Evolutionary conservation across 2,888 invertebrate species (phyloP).

Genomic region (Andrena hattorfiana): DNA sequence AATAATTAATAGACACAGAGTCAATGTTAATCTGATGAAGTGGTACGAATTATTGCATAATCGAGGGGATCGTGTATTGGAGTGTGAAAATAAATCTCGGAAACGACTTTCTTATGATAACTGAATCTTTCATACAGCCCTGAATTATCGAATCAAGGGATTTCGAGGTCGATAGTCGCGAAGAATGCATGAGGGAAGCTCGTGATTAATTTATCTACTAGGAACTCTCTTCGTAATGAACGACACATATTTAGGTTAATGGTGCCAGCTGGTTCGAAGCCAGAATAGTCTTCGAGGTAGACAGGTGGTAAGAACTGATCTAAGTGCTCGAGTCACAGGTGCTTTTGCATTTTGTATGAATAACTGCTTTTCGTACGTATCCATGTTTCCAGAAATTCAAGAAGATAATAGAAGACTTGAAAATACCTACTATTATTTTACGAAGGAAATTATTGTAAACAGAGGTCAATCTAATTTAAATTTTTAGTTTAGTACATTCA

Average conservation of each 20-base stretch:
- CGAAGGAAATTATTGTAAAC: neutral
- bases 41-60: neutral
- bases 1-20: neutral
- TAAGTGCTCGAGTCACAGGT: slow-evolving; percentile 33
- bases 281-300: slow-evolving; percentile 56
- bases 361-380: neutral
- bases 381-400: slow-evolving; percentile 1
- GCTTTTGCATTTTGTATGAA: slow-evolving; percentile 30
- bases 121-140: slow-evolving; percentile 56
- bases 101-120: slow-evolving; percentile 16
- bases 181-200: slow-evolving; percentile 41
- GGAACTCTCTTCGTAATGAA: slow-evolving; percentile 61
- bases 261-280: slow-evolving; percentile 69
- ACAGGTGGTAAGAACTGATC: slow-evolving; percentile 50
- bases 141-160: slow-evolving; percentile 57
- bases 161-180: slow-evolving; percentile 59
- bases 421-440: neutral
- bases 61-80: neutral
- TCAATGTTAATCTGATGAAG: neutral
- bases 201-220: slow-evolving; percentile 66
- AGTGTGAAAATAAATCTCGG: slow-evolving; percentile 36
- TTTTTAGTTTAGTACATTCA: neutral
- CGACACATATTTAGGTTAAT: slow-evolving; percentile 71
- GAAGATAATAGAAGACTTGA: no score
- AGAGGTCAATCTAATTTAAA: neutral